phyloP scores from a whole-genome alignment of 2,113 vertebrate species.

The Monarcha castaneiventris region DNA sequence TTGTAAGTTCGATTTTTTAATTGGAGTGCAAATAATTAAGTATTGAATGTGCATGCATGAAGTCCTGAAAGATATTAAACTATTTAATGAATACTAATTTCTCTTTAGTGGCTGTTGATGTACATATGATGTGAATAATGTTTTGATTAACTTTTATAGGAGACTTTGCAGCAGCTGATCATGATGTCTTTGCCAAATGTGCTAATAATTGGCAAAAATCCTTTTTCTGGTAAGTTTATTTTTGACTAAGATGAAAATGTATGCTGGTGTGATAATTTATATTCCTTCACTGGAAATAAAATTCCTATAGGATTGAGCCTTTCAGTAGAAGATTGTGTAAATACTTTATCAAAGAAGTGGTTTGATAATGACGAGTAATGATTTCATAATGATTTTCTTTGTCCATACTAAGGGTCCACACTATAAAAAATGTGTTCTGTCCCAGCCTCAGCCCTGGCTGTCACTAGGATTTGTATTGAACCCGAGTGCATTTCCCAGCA shows the following conservation, averaged over 20 bases:
- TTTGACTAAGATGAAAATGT: conserved; percentile 21
- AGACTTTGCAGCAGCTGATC: conserved; percentile 93
- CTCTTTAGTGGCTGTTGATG: not conserved
- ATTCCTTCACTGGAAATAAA: not conserved
- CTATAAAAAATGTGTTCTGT: not conserved
- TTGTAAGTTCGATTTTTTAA: not conserved
- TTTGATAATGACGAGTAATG: not conserved
- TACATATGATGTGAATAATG: not conserved
- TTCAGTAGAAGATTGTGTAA: not conserved
- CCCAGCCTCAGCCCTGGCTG: not conserved
- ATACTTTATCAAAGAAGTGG: not conserved
- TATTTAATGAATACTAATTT: not conserved
- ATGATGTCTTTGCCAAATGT: conserved; percentile 98
- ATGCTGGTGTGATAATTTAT: not conserved
- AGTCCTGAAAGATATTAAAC: not conserved
- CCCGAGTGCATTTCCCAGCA: not conserved
- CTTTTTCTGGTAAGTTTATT: conserved; percentile 85
- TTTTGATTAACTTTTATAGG: conserved; percentile 76
- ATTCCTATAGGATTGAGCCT: not conserved
- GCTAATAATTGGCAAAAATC: conserved; percentile 89
- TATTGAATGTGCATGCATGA: not conserved
- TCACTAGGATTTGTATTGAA: not conserved
- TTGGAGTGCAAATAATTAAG: not conserved
- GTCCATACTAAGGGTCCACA: not conserved
- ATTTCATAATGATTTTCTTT: not conserved